Base-by-base conservation (phyloP, 2,113 vertebrate species). In the rat (Rattus norvegicus) region DNA sequence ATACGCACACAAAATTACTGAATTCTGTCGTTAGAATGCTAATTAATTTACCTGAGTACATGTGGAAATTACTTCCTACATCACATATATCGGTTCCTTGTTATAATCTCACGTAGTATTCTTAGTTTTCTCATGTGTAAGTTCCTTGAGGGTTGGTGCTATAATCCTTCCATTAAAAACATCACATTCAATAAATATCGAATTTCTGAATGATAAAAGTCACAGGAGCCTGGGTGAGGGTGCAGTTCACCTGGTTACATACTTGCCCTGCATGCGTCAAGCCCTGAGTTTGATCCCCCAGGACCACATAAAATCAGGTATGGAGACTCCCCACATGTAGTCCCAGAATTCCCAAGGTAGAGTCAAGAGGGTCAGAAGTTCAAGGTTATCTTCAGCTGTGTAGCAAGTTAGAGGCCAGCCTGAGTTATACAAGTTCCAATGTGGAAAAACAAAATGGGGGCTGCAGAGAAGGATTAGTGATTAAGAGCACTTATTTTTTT, bases 11-110 rank as follows among this genome's bases (percentile, higher is more conserved):
- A 43, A 90, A 89, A 73, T 92, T 36, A 80, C 20, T 81, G n/a
- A 86, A 73, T 93, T 97, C 83, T 92, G 10, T 73, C 63, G 81
- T 85, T 59, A 89, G 39, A 67, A 69, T 54, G 93, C 43, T 22
- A 88, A 54, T 39, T 80, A 22, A 47, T 80, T 75, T 97, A 20
- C 79, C 13, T 92, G 73, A 93, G 49, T 26, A 49, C 24, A 24
- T 49, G 17, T 69, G n/a, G 91, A 89, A 92, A 88, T 91, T 88
- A 52, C 30, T 30, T 3, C 33, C 87, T 56, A 75, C 70, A 49
- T 63, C 47, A 36, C 22, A 30, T 43, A 2, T 80, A 70, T 75
- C 81, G 81, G 26, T 0, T 52, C n/a, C 16, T 92, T 79, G 17
- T 61, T 92, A 67, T 65, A 36, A 77, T 80, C n/a, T 96, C 59